phyloP scores from a whole-genome alignment of 2,797 vertebrate species.

The Crossoptilon crossoptilon region DNA sequence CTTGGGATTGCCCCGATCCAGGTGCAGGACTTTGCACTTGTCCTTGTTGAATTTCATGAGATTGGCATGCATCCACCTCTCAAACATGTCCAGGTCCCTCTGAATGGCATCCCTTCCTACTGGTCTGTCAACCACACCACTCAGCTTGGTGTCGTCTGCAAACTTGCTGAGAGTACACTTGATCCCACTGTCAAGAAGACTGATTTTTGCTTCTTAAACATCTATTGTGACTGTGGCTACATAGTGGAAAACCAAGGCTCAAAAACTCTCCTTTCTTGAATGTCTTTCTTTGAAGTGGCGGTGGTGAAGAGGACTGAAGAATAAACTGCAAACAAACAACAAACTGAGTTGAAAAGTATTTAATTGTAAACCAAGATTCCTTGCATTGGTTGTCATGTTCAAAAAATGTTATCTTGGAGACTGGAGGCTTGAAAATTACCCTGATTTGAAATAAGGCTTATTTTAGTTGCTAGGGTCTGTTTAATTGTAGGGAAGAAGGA shows the following conservation, averaged over 20 bases:
- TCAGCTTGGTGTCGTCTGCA: too few species aligned
- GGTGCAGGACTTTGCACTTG: too few species aligned
- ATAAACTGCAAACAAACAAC: not conserved
- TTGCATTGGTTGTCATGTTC: not conserved
- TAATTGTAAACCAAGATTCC: not conserved
- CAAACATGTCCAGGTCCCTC: too few species aligned
- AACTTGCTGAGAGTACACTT: too few species aligned
- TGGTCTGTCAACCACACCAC: too few species aligned
- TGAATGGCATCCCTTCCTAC: too few species aligned
- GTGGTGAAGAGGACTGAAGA: not conserved
- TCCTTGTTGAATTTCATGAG: too few species aligned
- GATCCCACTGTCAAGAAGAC: not conserved
- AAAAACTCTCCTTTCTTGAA: not conserved
- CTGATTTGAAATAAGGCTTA: not conserved
- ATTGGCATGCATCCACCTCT: too few species aligned
- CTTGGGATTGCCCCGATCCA: too few species aligned
- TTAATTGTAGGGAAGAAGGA: not conserved
- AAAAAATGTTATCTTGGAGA: not conserved
- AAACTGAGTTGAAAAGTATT: not conserved
- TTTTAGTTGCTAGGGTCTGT: not conserved
- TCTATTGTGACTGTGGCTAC: not conserved
- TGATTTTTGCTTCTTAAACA: not conserved
- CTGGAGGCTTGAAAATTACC: not conserved
- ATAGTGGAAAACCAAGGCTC: not conserved
- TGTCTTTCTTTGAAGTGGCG: not conserved